Base-by-base conservation (phyloP, 2,888 invertebrate genomes). In the Lasioglossum zephyrum region DNA sequence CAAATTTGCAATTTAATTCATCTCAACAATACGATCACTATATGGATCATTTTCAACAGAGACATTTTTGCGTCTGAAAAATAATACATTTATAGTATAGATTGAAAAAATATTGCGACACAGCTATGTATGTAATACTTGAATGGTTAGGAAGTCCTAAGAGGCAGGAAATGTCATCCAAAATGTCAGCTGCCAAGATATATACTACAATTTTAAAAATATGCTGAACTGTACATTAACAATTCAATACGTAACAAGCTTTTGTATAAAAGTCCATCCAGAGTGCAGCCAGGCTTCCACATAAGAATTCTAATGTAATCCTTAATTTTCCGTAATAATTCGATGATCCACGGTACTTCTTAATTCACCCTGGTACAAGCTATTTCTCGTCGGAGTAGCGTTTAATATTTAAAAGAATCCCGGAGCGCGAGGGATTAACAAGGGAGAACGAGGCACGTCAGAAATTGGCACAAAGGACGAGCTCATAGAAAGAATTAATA, bases 381-480 rank as follows among this genome's bases (percentile, higher is more conserved):
- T 22, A 53, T 22, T 53, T 53, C 53, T n/a, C 22, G 9, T 9
- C 22, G 53, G 22, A 53, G 53, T 3, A 22, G n/a, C 4, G 9
- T n/a, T 57, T n/a, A n/a, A 57, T 57, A 57, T 57, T 57, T 57
- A 11, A 57, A 4, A n/a, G 11, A 57, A 57, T 57, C 57, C 57
- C 4, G n/a, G n/a, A 11, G 57, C 57, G 9, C 57, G n/a, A 11
- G 11, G 4, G n/a, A 57, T 57, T n/a, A n/a, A n/a, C 9, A 57
- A n/a, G 57, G n/a, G 57, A n/a, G 53, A 53, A 53, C 3, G 11
- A 5, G 63, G 63, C 31, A 18, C 26, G 31, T n/a, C 57, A n/a
- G n/a, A 63, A 16, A 63, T 63, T 63, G 63, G 63, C n/a, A 63
- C 31, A 63, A 63, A 63, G 63, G 63, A 63, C 63, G 16, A 31